Evolutionary conservation across 1,140 invertebrate species (phyloP).

Genomic region (Trichonephila inaurata): DNA sequence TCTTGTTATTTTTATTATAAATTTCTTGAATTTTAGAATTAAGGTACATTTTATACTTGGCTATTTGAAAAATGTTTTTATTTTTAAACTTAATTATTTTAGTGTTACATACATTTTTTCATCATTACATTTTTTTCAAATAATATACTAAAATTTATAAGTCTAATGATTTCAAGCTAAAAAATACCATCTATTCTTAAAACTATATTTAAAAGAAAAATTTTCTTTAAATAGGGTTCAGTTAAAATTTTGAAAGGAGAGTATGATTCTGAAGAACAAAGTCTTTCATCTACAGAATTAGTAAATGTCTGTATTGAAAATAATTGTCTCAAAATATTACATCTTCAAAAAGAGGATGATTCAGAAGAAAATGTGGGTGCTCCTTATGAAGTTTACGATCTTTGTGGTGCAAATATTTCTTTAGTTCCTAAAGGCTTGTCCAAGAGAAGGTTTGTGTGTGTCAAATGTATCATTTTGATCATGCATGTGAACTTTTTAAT

Average conservation of each 20-base stretch:
- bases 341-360: not conserved
- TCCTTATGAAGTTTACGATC: slow-evolving; percentile 15
- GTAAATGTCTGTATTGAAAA: slow-evolving; percentile 36
- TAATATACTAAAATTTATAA: too few relatives aligned
- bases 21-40: too few relatives aligned
- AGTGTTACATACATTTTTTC: too few relatives aligned
- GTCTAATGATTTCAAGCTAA: too few relatives aligned
- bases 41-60: too few relatives aligned
- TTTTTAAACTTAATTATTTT: too few relatives aligned
- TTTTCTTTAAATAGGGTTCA: slow-evolving; percentile 21
- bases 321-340: slow-evolving; percentile 40
- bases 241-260: slow-evolving; percentile 58
- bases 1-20: too few relatives aligned
- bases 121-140: too few relatives aligned
- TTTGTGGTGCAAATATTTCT: slow-evolving; percentile 50
- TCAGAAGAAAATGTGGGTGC: not conserved
- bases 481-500: not conserved
- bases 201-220: not conserved
- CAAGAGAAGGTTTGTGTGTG: slow-evolving; percentile 13
- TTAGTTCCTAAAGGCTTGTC: slow-evolving; percentile 48
- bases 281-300: not conserved
- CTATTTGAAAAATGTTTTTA: too few relatives aligned
- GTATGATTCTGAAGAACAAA: slow-evolving; percentile 57
- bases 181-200: too few relatives aligned
- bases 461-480: not conserved